Conservation (phyloP, 2,888 invertebrate genomes). For the Iselma pallidipennis region DNA sequence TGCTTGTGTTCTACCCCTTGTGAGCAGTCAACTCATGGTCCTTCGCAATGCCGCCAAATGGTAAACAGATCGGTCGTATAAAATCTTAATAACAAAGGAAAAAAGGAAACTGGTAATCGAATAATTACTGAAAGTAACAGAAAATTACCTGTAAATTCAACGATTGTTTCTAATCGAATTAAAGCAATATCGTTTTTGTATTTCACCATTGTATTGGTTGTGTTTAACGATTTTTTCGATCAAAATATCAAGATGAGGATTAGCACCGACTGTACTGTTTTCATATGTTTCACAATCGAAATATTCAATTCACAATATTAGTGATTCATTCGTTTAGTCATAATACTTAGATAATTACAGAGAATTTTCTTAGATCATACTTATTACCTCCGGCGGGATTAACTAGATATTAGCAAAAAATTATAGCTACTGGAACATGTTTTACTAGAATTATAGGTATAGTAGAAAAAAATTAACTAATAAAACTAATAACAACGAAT, state of each 20-base stretch:
- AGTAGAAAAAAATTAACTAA: too few relatives aligned
- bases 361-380: too few relatives aligned
- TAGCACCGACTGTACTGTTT: slow-evolving; percentile 39
- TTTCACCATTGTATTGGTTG: slow-evolving; percentile 40
- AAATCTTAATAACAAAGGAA: slow-evolving; percentile 47
- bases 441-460: too few relatives aligned
- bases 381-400: too few relatives aligned
- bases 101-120: too few relatives aligned
- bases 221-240: slow-evolving; percentile 45
- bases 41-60: slow-evolving; percentile 48
- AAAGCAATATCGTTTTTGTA: slow-evolving; percentile 54
- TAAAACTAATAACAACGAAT: too few relatives aligned
- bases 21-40: slow-evolving; percentile 28
- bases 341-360: too few relatives aligned
- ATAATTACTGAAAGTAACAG: too few relatives aligned
- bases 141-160: slow-evolving; percentile 33
- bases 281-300: slow-evolving; percentile 54
- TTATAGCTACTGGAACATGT: too few relatives aligned
- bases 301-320: slow-evolving; percentile 64
- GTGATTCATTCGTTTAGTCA: too few relatives aligned
- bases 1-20: slow-evolving; percentile 68
- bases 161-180: slow-evolving; percentile 41
- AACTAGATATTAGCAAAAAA: too few relatives aligned
- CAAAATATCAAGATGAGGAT: slow-evolving; percentile 42
- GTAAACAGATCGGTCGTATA: slow-evolving; percentile 57